These are phyloP conservation scores for Tachuris rubrigastra DNA, from an alignment of 2,113 vertebrate genomes.

Conservation along the genomic window DNA sequence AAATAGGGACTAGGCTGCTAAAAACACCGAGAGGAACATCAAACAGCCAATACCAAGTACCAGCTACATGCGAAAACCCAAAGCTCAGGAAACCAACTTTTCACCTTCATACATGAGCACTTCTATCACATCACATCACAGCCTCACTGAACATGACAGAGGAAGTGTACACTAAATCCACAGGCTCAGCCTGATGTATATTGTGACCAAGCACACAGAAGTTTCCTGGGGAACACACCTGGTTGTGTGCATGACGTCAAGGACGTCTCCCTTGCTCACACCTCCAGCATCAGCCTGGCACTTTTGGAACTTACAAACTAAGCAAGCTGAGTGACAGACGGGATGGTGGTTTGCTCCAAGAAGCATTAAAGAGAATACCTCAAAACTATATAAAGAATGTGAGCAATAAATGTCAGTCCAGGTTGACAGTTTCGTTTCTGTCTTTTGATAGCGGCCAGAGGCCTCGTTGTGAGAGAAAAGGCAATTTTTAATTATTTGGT, in stretches of 20 bases:
- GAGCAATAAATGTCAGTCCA: background rate
- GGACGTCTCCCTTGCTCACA: background rate
- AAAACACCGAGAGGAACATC: background rate
- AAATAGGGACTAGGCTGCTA: background rate
- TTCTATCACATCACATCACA: background rate
- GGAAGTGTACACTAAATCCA: background rate
- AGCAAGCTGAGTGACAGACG: background rate
- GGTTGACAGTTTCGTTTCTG: background rate
- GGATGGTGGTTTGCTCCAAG: background rate
- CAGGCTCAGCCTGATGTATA: rapidly evolving
- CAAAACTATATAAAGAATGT: background rate
- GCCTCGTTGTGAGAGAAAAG: background rate
- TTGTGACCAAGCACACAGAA: background rate
- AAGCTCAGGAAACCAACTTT: background rate
- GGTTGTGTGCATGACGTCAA: rapidly evolving
- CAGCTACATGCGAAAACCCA: background rate
- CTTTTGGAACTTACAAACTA: background rate
- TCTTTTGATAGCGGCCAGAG: background rate
- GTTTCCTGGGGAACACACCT: rapidly evolving
- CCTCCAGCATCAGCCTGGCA: background rate
- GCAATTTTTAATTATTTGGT: background rate
- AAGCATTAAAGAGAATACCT: background rate
- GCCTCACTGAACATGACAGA: background rate
- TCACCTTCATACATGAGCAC: background rate
- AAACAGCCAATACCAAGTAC: background rate